These are phyloP conservation scores for Heliothis virescens DNA, from an alignment of 1,140 invertebrate genomes.

Conservation along the genomic window DNA sequence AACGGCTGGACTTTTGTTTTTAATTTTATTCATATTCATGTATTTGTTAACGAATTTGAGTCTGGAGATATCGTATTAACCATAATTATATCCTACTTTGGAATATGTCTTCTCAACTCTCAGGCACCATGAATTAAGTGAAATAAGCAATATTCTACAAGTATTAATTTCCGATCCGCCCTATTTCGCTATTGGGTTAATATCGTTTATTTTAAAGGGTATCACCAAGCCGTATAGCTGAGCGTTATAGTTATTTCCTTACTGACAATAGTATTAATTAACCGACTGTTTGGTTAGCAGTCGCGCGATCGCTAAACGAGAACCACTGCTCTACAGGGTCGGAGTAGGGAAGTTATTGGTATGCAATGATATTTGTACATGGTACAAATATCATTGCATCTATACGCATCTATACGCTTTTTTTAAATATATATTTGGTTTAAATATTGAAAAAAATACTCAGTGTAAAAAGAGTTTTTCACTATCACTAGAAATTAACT, in stretches of 20 bases:
- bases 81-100: too few relatives aligned
- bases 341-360: slow-evolving; percentile 1
- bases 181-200: too few relatives aligned
- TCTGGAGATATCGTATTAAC: not conserved
- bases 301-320: slow-evolving; percentile 26
- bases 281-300: slow-evolving; percentile 38
- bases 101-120: too few relatives aligned
- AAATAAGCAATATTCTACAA: not conserved
- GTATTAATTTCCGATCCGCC: too few relatives aligned
- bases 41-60: not conserved
- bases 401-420: too few relatives aligned
- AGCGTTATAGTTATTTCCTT: not conserved
- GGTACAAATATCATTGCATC: too few relatives aligned
- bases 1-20: too few relatives aligned
- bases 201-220: not conserved
- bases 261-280: slow-evolving; percentile 44
- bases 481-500: too few relatives aligned
- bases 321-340: slow-evolving; percentile 4
- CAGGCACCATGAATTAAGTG: too few relatives aligned
- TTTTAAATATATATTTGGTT: too few relatives aligned
- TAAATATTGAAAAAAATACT: not conserved
- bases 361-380: not conserved
- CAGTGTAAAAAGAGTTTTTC: not conserved
- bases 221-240: not conserved
- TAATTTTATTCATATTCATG: too few relatives aligned